phyloP scores from a whole-genome alignment of 1,140 invertebrate species.

The Dolichoris vasculosae region DNA sequence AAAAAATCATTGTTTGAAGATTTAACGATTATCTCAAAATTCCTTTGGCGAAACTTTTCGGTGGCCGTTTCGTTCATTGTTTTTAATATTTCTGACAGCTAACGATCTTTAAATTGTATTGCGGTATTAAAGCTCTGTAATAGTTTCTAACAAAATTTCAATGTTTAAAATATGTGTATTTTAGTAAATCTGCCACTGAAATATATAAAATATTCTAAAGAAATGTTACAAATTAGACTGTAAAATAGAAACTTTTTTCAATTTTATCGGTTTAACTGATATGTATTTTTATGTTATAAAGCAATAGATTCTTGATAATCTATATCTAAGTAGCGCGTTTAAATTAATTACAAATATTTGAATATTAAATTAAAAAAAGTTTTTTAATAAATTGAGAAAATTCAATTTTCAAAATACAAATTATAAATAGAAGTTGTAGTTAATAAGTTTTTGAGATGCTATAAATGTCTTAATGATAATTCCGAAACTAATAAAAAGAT shows the following conservation, averaged over 20 bases:
- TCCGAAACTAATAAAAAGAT: background rate
- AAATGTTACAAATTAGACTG: background rate
- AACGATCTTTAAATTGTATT: background rate
- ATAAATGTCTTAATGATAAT: constrained; percentile 37
- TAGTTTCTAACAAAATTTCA: background rate
- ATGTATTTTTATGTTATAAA: background rate
- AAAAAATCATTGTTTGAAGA: constrained; percentile 27
- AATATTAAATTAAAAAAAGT: background rate
- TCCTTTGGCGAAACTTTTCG: constrained; percentile 1
- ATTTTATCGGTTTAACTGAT: no score
- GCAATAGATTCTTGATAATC: background rate
- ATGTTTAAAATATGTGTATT: background rate
- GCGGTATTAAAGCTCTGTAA: background rate
- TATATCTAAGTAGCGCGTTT: background rate
- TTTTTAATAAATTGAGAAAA: background rate
- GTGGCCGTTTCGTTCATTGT: background rate
- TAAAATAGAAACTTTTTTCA: no score
- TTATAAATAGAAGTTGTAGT: background rate
- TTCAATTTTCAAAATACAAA: background rate
- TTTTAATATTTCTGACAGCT: background rate
- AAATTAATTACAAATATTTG: background rate
- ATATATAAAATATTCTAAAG: background rate
- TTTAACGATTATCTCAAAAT: constrained; percentile 5
- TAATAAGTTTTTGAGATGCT: background rate
- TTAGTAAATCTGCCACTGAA: background rate